Conservation (phyloP, 2,113 vertebrate species). For the Pachypanchax playfairii region DNA sequence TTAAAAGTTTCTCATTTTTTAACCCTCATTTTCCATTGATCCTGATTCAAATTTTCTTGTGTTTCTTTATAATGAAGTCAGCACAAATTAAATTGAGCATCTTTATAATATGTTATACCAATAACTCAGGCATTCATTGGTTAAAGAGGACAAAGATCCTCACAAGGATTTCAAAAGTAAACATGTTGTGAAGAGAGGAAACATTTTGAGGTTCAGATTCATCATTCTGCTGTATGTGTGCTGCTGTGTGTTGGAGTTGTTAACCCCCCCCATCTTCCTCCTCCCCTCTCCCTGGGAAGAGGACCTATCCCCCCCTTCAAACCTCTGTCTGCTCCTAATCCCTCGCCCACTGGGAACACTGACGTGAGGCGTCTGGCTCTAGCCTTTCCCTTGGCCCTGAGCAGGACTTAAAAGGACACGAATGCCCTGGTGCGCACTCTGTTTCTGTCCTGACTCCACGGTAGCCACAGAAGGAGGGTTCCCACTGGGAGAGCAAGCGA, state of each 20-base stretch:
- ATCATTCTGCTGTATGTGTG: no score
- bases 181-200: no score
- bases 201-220: no score
- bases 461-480: constrained; percentile 68
- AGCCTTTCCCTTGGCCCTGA: constrained; percentile 64
- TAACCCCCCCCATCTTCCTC: constrained; percentile 21
- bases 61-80: background rate
- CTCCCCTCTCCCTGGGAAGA: constrained; percentile 63
- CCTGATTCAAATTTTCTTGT: background rate
- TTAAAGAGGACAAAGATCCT: no score
- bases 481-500: constrained; percentile 54
- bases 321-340: constrained; percentile 72
- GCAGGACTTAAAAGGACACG: constrained; percentile 72
- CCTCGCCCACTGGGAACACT: constrained; percentile 73
- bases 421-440: constrained; percentile 57
- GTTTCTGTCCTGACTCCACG: constrained; percentile 67
- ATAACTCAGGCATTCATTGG: no score
- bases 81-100: background rate
- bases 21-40: no score
- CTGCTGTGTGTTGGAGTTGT: constrained; percentile 56
- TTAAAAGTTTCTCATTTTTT: no score
- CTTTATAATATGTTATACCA: no score
- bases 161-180: no score
- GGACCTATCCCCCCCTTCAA: constrained; percentile 72
- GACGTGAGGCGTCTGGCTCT: constrained; percentile 58